A percentile compares a stretch with the other conserved stretches of the same genome.
phyloP scores from a whole-genome alignment of 1,140 invertebrate species.

The Zaprionus ornatus region DNA sequence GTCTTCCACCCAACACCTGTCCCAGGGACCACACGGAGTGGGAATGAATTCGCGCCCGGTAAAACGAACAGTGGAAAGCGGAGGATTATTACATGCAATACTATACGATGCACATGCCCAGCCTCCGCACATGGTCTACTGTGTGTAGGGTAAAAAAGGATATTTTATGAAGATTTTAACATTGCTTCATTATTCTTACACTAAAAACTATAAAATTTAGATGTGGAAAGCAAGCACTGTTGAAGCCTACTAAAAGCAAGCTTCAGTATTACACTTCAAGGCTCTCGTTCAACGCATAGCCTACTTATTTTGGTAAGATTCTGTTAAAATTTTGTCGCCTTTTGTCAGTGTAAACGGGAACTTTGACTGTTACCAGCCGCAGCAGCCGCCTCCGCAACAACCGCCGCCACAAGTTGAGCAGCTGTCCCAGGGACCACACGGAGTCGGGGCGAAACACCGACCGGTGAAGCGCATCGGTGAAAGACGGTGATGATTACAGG shows the following conservation, averaged over 20 bases:
- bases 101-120: slow-evolving; percentile 65
- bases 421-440: slow-evolving; percentile 55
- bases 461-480: slow-evolving; percentile 63
- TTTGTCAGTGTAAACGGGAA: neutral
- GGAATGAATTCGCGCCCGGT: slow-evolving; percentile 61
- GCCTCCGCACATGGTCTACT: slow-evolving; percentile 58
- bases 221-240: neutral
- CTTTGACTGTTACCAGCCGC: slow-evolving; percentile 6
- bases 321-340: neutral
- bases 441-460: slow-evolving; percentile 58
- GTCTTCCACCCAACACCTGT: slow-evolving; percentile 52
- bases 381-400: slow-evolving; percentile 37
- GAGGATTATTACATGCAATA: slow-evolving; percentile 59
- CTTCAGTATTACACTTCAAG: neutral
- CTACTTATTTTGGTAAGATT: slow-evolving; percentile 3
- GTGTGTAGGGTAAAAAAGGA: neutral
- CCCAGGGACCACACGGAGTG: slow-evolving; percentile 60
- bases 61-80: slow-evolving; percentile 56
- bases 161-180: neutral
- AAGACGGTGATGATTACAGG: slow-evolving; percentile 60
- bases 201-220: slow-evolving; percentile 18
- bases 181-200: slow-evolving; percentile 13
- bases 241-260: neutral
- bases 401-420: slow-evolving; percentile 42
- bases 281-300: slow-evolving; percentile 1